Evolutionary conservation across 1,140 invertebrate species (phyloP), one percentile per base, ranked within the genome.

Genomic region (Ladona fulva): DNA sequence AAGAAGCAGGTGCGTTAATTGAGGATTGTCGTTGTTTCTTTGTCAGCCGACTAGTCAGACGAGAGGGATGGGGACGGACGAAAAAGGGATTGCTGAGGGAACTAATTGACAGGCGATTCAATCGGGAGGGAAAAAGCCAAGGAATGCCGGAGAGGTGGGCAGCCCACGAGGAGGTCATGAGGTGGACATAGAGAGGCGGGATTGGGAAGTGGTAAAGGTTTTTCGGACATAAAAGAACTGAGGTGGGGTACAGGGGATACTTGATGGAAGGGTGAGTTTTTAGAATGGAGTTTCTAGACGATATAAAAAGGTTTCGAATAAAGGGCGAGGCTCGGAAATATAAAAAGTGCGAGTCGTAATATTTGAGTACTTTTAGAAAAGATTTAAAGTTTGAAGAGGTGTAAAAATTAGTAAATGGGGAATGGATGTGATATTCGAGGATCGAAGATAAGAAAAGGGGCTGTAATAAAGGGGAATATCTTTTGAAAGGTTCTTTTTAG

Each of bases 101-200:
- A 66, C 52, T 66, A 66, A 66, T 66, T 66, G 52, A 66, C 52
- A 66, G 52, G 16, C 52, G 52, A 66, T 66, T 66, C 16, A 66
- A 66, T 66, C 52, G 14, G 52, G 52, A 22, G n/a, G 12, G 52
- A 66, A 66, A 66, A 66, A 66, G 52, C 52, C 16, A 66, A 66
- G 52, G 52, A 66, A 66, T 66, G 52, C n/a, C 52, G 52, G 44
- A 52, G 44, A 10, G 44, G 52, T 66, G 52, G 52, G 52, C 16
- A 22, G 52, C 5, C 5, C 52, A 22, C 5, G 52, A 19, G 44
- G 44, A 19, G n/a, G 44, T n/a, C 5, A 19, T 37, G 29, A 19
- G 52, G n/a, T 66, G 52, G 52, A 66, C 16, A 66, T 12, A 66
- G 5, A 3, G 3, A 22, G 14, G 12, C 12, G 12, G 52, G 52